Evolutionary conservation across 2,113 vertebrate species (phyloP).

Genomic region (Hemicordylus capensis): DNA sequence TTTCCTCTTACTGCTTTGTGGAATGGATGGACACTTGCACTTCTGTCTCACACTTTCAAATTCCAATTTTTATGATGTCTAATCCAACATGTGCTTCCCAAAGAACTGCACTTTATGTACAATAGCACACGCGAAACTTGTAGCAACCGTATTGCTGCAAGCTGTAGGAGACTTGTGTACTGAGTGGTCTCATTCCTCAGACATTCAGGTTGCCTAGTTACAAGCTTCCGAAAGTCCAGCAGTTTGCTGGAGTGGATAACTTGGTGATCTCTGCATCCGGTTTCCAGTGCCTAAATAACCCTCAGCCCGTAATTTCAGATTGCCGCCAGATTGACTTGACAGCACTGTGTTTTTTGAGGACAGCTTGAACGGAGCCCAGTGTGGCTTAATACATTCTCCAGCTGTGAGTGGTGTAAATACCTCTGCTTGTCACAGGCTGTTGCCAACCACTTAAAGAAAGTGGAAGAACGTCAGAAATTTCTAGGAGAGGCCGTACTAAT

Average conservation of each 20-base stretch:
- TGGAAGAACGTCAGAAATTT: conserved; percentile 4
- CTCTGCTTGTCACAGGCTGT: neutral
- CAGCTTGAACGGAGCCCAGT: neutral
- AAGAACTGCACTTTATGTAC: neutral
- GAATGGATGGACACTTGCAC: neutral
- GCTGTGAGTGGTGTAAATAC: conserved; percentile 2
- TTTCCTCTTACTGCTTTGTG: neutral
- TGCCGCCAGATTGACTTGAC: neutral
- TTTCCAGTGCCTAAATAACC: conserved; percentile 3
- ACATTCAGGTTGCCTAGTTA: neutral
- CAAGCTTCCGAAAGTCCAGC: neutral
- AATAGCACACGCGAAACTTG: too few species aligned
- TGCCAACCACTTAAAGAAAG: conserved; percentile 10
- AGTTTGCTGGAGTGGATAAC: neutral
- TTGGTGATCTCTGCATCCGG: neutral
- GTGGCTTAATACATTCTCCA: neutral
- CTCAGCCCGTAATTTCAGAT: neutral
- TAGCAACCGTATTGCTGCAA: neutral
- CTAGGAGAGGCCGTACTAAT: conserved; percentile 14
- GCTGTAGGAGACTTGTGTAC: neutral
- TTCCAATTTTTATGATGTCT: neutral
- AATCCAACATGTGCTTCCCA: too few species aligned
- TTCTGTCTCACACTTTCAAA: neutral
- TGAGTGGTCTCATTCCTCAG: neutral
- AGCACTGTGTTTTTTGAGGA: neutral